Evolutionary conservation across 2,113 vertebrate species (phyloP).

Genomic region (Rissa tridactyla): DNA sequence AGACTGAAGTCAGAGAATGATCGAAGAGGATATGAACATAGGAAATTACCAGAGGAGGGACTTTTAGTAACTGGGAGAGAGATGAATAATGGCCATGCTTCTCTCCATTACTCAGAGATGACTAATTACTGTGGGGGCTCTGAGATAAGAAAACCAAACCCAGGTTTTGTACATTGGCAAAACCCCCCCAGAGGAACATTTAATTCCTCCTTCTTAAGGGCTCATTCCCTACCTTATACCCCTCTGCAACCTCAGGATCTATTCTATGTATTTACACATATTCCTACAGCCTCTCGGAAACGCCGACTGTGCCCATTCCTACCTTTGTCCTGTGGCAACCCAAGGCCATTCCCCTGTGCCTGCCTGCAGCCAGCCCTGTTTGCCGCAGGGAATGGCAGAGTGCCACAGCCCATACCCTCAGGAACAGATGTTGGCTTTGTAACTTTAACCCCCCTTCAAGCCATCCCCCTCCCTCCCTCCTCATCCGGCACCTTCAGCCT

Average conservation of each 20-base stretch:
- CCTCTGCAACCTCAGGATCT: neutral
- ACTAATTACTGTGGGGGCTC: neutral
- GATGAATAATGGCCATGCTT: neutral
- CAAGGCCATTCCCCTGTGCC: neutral
- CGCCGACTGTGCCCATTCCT: rapidly evolving
- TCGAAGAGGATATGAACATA: neutral
- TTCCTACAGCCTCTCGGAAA: neutral
- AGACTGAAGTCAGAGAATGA: neutral
- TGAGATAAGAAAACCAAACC: neutral
- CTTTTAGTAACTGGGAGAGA: neutral
- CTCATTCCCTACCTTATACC: neutral
- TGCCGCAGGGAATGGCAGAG: slow-evolving; percentile 69
- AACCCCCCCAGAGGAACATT: neutral
- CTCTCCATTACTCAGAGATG: neutral
- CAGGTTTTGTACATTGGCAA: neutral
- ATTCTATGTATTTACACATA: neutral
- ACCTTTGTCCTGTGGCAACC: neutral
- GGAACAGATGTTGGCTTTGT: slow-evolving; percentile 85
- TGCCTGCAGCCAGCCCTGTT: neutral
- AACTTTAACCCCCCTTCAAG: slow-evolving; percentile 77
- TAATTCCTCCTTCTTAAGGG: neutral
- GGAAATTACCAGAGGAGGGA: neutral
- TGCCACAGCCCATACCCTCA: slow-evolving; percentile 76
- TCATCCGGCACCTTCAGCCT: neutral
- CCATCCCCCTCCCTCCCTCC: neutral